Conservation (phyloP, 2,113 vertebrate species). For the Setophaga petechia region DNA sequence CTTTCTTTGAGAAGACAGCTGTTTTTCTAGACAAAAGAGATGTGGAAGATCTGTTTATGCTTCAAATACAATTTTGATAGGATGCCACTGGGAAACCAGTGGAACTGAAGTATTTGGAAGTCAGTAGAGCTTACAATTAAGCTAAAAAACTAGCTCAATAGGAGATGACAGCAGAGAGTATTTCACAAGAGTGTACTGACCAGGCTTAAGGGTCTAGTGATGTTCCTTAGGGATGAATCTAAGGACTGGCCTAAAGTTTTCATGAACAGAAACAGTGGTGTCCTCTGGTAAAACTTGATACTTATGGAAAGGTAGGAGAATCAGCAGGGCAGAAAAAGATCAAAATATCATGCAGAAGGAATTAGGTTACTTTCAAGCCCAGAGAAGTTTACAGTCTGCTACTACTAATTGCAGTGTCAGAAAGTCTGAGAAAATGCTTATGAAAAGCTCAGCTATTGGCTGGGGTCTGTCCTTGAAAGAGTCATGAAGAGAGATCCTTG, state of each 20-base stretch:
- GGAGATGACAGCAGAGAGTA: background rate
- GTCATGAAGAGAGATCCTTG: background rate
- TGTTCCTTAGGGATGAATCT: background rate
- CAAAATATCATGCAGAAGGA: background rate
- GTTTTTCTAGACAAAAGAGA: background rate
- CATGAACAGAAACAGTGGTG: background rate
- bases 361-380: background rate
- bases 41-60: background rate
- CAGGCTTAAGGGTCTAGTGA: background rate
- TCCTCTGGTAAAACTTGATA: background rate
- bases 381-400: background rate
- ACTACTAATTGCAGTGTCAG: background rate
- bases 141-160: background rate
- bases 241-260: background rate
- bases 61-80: background rate
- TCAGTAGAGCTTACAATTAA: background rate
- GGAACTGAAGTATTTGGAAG: background rate
- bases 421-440: background rate
- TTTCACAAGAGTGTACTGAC: background rate
- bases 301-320: background rate
- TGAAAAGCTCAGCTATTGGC: background rate
- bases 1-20: background rate
- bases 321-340: background rate
- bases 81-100: background rate
- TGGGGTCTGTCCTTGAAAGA: background rate